phyloP scores from a whole-genome alignment of 2,888 invertebrate genomes.

The Palloptera scutellata region DNA sequence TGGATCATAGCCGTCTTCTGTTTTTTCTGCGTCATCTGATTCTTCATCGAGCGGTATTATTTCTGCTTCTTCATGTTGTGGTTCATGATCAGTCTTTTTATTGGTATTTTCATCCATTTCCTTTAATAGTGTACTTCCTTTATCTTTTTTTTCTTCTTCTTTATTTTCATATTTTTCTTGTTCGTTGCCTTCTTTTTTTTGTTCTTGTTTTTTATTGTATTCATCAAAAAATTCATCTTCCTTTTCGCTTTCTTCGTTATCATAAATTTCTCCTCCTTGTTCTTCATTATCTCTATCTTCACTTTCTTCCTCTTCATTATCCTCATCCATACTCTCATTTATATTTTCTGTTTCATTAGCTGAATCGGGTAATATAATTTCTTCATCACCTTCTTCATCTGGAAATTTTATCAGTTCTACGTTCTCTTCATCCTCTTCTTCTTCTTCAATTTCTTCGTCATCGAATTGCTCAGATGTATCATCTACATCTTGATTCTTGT shows the following conservation, averaged over 20 bases:
- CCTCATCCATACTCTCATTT: constrained; percentile 23
- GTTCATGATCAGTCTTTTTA: not conserved
- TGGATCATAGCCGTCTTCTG: not conserved
- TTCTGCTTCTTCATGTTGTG: not conserved
- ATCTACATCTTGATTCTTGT: not conserved
- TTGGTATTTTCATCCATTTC: too few relatives aligned
- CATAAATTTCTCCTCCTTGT: constrained; percentile 30
- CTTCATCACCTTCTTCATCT: constrained; percentile 36
- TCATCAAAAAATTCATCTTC: constrained; percentile 21
- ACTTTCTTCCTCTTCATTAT: not conserved
- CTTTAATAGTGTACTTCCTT: not conserved
- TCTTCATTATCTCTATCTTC: constrained; percentile 13
- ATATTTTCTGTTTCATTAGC: constrained; percentile 26
- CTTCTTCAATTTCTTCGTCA: constrained; percentile 20
- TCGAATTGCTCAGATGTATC: not conserved
- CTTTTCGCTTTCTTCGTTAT: constrained; percentile 15
- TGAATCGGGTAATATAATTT: constrained; percentile 38
- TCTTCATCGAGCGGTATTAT: too few relatives aligned
- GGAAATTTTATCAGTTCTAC: constrained; percentile 41
- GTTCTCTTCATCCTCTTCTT: constrained; percentile 37
- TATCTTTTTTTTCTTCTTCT: not conserved
- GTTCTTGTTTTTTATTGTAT: constrained; percentile 8
- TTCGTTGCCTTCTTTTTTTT: constrained; percentile 9
- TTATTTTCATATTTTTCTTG: constrained; percentile 8
- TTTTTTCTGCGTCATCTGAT: not conserved